Percentiles rank a stretch among this genome's conserved stretches.
These are phyloP conservation scores for Cygnus buccinator DNA, from an alignment of 2,113 vertebrate species.

Conservation along the genomic window DNA sequence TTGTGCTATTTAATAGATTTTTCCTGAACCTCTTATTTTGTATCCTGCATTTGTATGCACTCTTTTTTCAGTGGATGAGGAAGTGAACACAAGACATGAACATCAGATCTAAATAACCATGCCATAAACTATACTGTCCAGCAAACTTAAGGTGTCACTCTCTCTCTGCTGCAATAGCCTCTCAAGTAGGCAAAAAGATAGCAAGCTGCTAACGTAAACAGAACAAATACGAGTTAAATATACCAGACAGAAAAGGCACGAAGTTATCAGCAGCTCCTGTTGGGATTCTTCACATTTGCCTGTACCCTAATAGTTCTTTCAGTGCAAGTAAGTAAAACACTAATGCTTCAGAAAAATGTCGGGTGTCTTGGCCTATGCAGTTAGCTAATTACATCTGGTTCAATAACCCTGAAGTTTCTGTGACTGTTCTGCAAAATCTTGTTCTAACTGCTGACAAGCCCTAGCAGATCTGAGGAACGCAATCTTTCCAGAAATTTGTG, in stretches of 20 bases:
- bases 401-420: background rate
- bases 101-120: background rate
- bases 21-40: background rate
- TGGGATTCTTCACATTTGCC: background rate
- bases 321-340: background rate
- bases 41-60: background rate
- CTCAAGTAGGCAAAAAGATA: background rate
- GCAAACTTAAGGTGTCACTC: constrained; percentile 45
- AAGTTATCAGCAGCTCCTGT: constrained; percentile 6
- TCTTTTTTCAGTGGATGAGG: background rate
- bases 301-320: background rate
- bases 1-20: background rate
- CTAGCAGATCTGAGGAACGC: background rate
- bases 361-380: background rate
- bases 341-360: background rate
- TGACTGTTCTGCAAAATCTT: background rate
- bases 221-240: constrained; percentile 2
- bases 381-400: background rate
- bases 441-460: background rate
- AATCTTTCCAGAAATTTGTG: background rate
- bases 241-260: background rate
- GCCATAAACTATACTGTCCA: constrained; percentile 37
- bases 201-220: constrained; percentile 5
- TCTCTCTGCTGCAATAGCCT: constrained; percentile 2
- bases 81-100: constrained; percentile 7